Evolutionary conservation across 2,113 vertebrate genomes (phyloP).

Genomic region (Prochilodus magdalenae): DNA sequence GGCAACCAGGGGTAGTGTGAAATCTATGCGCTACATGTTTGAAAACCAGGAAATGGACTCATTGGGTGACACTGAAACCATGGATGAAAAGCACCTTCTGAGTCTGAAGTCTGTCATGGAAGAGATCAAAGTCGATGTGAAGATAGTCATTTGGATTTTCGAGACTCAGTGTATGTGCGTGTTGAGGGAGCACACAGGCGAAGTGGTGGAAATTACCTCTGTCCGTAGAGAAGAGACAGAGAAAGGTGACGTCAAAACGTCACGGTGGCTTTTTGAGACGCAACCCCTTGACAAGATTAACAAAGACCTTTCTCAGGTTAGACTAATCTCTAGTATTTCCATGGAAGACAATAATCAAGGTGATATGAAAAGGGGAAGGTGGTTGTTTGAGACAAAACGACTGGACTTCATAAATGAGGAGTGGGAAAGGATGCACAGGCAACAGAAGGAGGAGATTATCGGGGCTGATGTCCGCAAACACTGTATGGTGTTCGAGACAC

Average conservation of each 20-base stretch:
- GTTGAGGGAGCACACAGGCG: conserved; percentile 82
- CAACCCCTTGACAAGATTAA: conserved; percentile 81
- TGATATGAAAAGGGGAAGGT: conserved; percentile 76
- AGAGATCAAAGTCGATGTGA: conserved; percentile 83
- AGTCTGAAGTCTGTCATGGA: conserved; percentile 84
- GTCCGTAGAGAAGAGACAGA: conserved; percentile 85
- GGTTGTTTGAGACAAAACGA: conserved; percentile 87
- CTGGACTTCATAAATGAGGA: conserved; percentile 80
- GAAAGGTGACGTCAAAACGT: conserved; percentile 82
- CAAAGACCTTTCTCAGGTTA: conserved; percentile 76
- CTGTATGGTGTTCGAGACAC: conserved; percentile 89
- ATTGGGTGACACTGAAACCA: conserved; percentile 81
- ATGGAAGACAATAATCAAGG: conserved; percentile 81
- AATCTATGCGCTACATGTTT: conserved; percentile 84
- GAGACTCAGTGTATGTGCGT: conserved; percentile 85
- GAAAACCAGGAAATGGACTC: conserved; percentile 83
- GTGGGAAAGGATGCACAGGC: conserved; percentile 68
- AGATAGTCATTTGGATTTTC: conserved; percentile 84
- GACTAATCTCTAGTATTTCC: conserved; percentile 82
- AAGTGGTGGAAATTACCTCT: conserved; percentile 84
- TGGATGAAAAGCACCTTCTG: conserved; percentile 82
- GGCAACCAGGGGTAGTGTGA: conserved; percentile 76
- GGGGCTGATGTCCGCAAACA: conserved; percentile 87
- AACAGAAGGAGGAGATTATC: conserved; percentile 78
- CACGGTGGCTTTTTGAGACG: conserved; percentile 84